Evolutionary conservation across 64 coral and sea anemone genomes (phyloP), one percentile per base, ranked within the genome.

Genomic region (Anthopleura sola): DNA sequence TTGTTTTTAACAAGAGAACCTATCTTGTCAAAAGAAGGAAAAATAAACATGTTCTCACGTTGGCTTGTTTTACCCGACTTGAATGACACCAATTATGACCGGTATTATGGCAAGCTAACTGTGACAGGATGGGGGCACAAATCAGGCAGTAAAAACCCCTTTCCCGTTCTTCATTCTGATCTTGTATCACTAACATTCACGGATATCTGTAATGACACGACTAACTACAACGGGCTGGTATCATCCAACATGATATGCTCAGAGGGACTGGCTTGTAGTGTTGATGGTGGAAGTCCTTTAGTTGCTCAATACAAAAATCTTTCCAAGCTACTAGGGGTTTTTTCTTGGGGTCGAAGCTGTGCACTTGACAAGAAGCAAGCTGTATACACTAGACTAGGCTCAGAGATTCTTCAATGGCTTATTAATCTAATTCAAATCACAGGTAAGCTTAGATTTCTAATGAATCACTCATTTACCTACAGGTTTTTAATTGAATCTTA

Each of bases 91-190:
- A 36, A 33, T 32, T 38, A 57, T 56, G 71, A 15, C 49, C 21
- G 20, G 32, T 40, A 34, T 19, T 23, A 39, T 66, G 19, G 36
- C 26, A 32, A 79, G 78, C 78, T 85, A 14, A 91, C 58, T 49
- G 82, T 95, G 29, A 85, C 87, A 8, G 93, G 93, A 14, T 95
- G 93, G 93, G 93, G 93, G 86, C 85, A 94, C 64, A 76, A 84
- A 28, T 91, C 86, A 21, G 74, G 89, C 24, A 69, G 29, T 1
- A 80, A 81, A 16, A 34, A 55, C 26, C 89, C 74, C 21, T 83
- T 75, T 55, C 84, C 79, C 26, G 86, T 85, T 14, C 57, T 91
- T 24, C 80, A 81, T 44, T 62, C 78, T 38, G 82, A 88, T 69
- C 60, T 82, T 80, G 93, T 88, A 15, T 60, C 47, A 10, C 62